Conservation (phyloP, 2,888 invertebrate species). For the Harpalus rufipes region DNA sequence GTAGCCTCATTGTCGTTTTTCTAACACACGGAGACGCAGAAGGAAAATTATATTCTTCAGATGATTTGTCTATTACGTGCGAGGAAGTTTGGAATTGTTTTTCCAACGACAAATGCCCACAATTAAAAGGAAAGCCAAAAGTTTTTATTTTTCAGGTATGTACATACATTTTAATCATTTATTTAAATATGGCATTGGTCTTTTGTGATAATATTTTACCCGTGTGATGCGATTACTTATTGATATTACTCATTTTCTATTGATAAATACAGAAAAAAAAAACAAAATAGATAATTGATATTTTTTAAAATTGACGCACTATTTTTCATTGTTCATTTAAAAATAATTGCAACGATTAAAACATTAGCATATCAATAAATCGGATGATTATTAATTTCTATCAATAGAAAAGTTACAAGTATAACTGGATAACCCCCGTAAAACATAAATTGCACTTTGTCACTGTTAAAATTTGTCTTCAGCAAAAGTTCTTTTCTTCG, state of each 20-base stretch:
- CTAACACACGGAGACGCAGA: conserved; percentile 72
- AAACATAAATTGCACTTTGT: no score
- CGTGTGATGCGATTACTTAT: neutral
- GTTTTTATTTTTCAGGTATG: conserved; percentile 74
- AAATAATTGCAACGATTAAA: neutral
- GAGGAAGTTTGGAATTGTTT: conserved; percentile 72
- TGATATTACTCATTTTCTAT: no score
- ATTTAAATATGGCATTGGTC: neutral
- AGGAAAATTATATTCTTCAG: conserved; percentile 71
- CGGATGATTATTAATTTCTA: neutral
- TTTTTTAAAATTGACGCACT: neutral
- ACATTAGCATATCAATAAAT: neutral
- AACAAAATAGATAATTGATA: neutral
- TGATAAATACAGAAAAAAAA: neutral
- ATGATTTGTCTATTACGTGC: conserved; percentile 66
- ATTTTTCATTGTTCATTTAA: neutral
- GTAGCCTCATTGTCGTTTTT: conserved; percentile 72
- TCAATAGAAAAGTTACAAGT: no score
- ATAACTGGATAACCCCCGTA: no score
- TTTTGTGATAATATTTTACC: neutral
- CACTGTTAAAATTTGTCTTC: no score
- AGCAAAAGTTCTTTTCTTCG: neutral
- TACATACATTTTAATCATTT: neutral
- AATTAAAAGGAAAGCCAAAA: conserved; percentile 74
- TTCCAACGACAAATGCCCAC: conserved; percentile 71